A percentile compares a stretch with the other conserved stretches of the same genome.
phyloP scores from a whole-genome alignment of 1,140 invertebrate genomes.

The Tetragnatha versicolor region DNA sequence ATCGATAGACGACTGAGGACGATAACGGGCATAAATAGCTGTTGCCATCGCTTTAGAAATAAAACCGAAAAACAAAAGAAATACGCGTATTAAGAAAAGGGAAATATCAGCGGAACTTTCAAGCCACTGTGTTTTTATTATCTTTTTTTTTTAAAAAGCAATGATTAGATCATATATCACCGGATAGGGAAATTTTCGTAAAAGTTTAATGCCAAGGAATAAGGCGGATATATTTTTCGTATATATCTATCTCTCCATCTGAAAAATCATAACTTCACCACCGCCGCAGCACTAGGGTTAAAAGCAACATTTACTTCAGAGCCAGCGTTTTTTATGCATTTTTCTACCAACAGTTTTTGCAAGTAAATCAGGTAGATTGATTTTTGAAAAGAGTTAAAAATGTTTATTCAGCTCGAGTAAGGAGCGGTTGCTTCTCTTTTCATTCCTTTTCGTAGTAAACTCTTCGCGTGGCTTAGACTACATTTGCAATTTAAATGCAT shows the following conservation, averaged over 20 bases:
- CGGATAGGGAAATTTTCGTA: neutral
- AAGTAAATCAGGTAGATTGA: conserved; percentile 7
- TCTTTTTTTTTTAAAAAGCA: neutral
- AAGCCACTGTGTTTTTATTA: conserved; percentile 8
- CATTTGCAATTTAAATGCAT: conserved; percentile 17
- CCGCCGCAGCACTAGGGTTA: neutral
- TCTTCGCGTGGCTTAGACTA: neutral
- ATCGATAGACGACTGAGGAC: neutral
- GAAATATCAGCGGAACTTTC: neutral
- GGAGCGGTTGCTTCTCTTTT: neutral
- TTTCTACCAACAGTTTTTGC: neutral
- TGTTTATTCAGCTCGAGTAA: conserved; percentile 5
- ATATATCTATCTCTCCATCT: neutral
- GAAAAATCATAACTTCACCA: neutral
- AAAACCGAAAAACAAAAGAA: conserved; percentile 5
- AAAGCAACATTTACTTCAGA: neutral
- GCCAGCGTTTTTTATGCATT: neutral
- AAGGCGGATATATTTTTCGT: neutral
- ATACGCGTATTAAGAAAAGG: neutral
- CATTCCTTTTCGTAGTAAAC: neutral
- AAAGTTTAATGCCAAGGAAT: conserved; percentile 11
- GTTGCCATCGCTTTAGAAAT: neutral
- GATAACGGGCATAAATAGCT: conserved; percentile 19
- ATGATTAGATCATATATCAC: conserved; percentile 3
- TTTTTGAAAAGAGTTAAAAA: conserved; percentile 20